These are phyloP conservation scores for Percopsis transmontana DNA, from an alignment of 2,113 vertebrate genomes.

Conservation along the genomic window DNA sequence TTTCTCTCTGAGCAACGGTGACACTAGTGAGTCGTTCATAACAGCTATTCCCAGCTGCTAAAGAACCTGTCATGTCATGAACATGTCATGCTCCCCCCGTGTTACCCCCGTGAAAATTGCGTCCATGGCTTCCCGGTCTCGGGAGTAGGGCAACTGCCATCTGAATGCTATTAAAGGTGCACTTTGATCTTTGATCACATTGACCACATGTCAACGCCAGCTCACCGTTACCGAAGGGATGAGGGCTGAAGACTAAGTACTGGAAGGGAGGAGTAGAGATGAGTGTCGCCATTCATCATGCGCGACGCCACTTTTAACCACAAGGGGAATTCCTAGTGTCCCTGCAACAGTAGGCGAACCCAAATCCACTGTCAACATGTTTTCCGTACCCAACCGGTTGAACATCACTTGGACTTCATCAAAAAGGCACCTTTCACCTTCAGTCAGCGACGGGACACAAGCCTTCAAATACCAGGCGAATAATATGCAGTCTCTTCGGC, in stretches of 20 bases:
- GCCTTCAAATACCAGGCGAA: constrained; percentile 18
- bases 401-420: constrained; percentile 5
- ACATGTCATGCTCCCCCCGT: too few relatives aligned
- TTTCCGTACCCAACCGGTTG: neutral
- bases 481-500: constrained; percentile 25
- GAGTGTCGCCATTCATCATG: too few relatives aligned
- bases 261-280: too few relatives aligned
- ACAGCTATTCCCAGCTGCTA: neutral
- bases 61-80: neutral
- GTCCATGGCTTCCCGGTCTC: neutral
- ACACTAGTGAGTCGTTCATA: neutral
- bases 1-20: constrained; percentile 8
- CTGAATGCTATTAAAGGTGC: neutral
- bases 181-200: neutral
- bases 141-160: neutral
- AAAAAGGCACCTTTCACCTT: constrained; percentile 37
- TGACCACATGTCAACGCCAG: neutral
- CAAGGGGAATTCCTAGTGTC: neutral
- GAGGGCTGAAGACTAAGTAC: too few relatives aligned
- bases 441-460: constrained; percentile 21
- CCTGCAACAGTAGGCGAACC: neutral
- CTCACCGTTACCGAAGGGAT: neutral
- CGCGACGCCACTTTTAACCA: too few relatives aligned
- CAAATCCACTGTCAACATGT: neutral
- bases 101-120: neutral